These are phyloP conservation scores for Scyliorhinus canicula DNA, from an alignment of 2,797 vertebrate genomes.

Conservation along the genomic window DNA sequence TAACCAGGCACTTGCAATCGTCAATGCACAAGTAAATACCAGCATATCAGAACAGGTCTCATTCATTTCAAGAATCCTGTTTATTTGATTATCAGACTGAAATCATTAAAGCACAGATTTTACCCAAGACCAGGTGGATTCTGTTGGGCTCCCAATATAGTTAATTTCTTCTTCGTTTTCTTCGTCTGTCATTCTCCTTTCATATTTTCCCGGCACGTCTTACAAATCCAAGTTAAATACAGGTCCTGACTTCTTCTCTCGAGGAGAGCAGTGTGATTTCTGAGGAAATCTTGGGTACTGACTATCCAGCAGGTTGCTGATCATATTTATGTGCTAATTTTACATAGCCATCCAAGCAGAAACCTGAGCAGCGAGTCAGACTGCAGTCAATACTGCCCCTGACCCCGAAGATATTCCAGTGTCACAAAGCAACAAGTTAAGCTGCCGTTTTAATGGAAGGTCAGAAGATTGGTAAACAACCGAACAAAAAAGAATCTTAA, in stretches of 20 bases:
- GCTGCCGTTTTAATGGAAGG: not conserved
- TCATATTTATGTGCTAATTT: conserved; percentile 53
- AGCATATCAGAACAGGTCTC: not conserved
- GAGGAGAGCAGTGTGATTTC: conserved; percentile 13
- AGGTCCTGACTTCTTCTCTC: not conserved
- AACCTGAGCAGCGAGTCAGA: conserved; percentile 45
- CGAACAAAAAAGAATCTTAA: not conserved
- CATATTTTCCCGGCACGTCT: conserved; percentile 26
- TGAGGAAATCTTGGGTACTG: not conserved
- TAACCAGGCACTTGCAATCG: not conserved
- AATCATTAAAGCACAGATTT: conserved; percentile 41
- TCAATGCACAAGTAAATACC: not conserved
- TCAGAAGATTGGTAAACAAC: not conserved
- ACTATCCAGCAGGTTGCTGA: not conserved
- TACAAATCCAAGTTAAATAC: not conserved
- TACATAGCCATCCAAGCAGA: conserved; percentile 48
- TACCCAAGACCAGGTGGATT: conserved; percentile 62
- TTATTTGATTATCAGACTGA: not conserved
- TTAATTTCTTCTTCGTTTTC: conserved; percentile 43
- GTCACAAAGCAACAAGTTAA: conserved; percentile 30
- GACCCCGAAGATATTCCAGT: conserved; percentile 32
- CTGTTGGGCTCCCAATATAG: conserved; percentile 44
- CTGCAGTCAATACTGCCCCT: conserved; percentile 26
- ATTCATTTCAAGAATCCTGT: not conserved
- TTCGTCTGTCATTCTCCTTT: conserved; percentile 47